Evolutionary conservation across 1,140 invertebrate genomes (phyloP).

Genomic region (Drosophila rufa): DNA sequence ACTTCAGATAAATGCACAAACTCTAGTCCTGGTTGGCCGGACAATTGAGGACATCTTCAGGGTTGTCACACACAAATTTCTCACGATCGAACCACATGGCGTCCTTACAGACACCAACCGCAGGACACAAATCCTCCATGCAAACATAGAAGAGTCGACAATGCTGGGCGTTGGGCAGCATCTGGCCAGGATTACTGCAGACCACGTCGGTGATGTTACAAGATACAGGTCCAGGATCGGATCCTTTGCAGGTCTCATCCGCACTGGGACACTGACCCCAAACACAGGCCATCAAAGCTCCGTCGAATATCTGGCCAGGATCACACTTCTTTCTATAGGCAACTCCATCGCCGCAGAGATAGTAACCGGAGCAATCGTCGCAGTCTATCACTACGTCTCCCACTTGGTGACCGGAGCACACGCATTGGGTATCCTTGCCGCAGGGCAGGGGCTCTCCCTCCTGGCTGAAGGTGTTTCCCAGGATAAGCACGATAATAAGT

Average conservation of each 20-base stretch:
- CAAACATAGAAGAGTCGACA: conserved; percentile 61
- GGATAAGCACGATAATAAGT: conserved; percentile 10
- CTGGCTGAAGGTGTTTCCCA: background rate
- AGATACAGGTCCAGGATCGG: no score
- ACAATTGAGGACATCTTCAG: conserved; percentile 52
- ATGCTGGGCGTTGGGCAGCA: conserved; percentile 49
- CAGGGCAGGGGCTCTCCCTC: background rate
- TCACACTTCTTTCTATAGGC: conserved; percentile 20
- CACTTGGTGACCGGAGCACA: conserved; percentile 34
- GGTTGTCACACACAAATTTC: conserved; percentile 44
- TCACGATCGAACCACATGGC: conserved; percentile 61
- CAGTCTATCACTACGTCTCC: conserved; percentile 47
- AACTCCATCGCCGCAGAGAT: conserved; percentile 23
- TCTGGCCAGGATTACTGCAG: conserved; percentile 45
- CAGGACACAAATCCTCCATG: conserved; percentile 27
- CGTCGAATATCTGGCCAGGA: conserved; percentile 25
- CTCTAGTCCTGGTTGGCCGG: conserved; percentile 48
- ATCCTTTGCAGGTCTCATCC: conserved; percentile 19
- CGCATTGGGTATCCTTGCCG: conserved; percentile 17
- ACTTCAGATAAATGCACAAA: no score
- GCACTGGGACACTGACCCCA: conserved; percentile 45
- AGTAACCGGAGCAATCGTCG: conserved; percentile 53
- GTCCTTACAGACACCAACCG: conserved; percentile 54
- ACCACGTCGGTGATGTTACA: conserved; percentile 27
- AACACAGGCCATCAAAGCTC: conserved; percentile 11